Base-by-base conservation (phyloP, 2,888 invertebrate genomes). In the Elysia crispata region DNA sequence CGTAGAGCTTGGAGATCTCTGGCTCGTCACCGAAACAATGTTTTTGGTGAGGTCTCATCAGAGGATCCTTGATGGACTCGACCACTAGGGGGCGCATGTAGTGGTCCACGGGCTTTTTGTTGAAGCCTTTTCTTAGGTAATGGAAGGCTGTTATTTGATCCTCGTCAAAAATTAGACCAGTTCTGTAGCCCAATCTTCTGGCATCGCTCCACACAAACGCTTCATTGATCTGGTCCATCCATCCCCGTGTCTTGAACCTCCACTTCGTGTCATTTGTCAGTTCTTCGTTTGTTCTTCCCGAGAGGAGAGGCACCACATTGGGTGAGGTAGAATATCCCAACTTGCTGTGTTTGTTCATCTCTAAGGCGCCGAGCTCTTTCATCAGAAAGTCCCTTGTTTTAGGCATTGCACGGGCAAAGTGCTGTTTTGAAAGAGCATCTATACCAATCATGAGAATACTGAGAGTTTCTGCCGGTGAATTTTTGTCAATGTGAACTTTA, bases 281-380 rank as follows among this genome's bases (percentile, higher is more conserved):
- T 23, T 78, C 70, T n/a, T 54, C 23, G 15, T 50, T n/a, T 20
- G n/a, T 25, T 31, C 62, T 30, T 6, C 88, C 88, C 1, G 86
- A 86, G 28, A 87, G 76, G 11, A 87, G 66, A 11, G 86, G 81
- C 1, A 86, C 75, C 0, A 87, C 13, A 77, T 87, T 87, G 1
- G 86, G 85, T 31, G 85, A 85, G 5, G 88, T 88, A 66, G 85
- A 86, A 50, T 84, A 86, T 11, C 80, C 86, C 0, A 87, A 82
- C 81, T 87, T 88, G 76, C 83, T 88, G 54, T 86, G 86, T 3
- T 86, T 87, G 79, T 85, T 80, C 57, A 87, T 81, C 11, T 85
- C 81, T 73, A 82, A 76, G 18, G 85, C 86, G 6, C 80, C 74
- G 1, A 87, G 70, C 31, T 79, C 75, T 30, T 85, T 76, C 13